Percentiles rank a stretch among this genome's conserved stretches.
Conservation (phyloP, 2,113 vertebrate genomes). For the Rhea americana region DNA sequence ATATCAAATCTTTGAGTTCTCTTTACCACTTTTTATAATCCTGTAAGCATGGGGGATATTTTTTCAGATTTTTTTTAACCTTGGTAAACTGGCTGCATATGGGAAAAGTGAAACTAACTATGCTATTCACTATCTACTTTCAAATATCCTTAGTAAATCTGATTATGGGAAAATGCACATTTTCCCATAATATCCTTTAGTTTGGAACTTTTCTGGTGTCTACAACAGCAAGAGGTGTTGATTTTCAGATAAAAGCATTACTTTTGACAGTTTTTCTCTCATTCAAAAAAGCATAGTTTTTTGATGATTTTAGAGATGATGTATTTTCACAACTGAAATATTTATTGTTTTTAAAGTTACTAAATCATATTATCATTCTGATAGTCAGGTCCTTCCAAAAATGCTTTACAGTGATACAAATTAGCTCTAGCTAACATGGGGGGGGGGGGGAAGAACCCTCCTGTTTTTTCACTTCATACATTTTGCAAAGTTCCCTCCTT, state of each 20-base stretch:
- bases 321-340: neutral
- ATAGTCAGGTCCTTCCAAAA: slow-evolving; percentile 7
- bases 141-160: neutral
- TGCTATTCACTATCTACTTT: neutral
- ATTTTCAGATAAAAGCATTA: neutral
- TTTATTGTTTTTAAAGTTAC: neutral
- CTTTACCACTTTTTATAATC: neutral
- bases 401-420: neutral
- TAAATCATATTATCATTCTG: neutral
- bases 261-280: neutral
- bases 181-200: neutral
- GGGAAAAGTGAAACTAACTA: slow-evolving; percentile 8
- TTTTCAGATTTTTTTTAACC: slow-evolving; percentile 27
- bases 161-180: neutral
- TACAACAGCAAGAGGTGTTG: neutral
- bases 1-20: neutral
- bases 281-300: neutral
- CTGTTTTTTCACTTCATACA: neutral
- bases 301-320: neutral
- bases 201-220: neutral
- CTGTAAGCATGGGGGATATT: neutral
- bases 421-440: neutral
- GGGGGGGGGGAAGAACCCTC: neutral
- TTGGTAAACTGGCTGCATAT: neutral
- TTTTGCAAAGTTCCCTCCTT: neutral